These are phyloP conservation scores for Drosophila meridionalis DNA, from an alignment of 2,888 invertebrate species.

Conservation along the genomic window DNA sequence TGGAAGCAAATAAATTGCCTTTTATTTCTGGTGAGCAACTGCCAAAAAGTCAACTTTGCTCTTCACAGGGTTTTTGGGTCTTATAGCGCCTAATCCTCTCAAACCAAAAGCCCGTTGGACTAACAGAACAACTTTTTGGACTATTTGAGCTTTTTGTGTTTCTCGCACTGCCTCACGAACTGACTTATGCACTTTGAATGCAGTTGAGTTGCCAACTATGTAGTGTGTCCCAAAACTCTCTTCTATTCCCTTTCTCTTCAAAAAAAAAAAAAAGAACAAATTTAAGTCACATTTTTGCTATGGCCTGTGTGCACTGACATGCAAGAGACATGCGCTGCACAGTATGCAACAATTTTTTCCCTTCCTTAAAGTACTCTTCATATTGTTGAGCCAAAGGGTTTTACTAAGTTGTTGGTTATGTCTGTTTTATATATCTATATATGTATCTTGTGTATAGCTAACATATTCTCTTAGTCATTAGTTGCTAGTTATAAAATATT, in stretches of 20 bases:
- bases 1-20: conserved; percentile 54
- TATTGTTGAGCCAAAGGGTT: fast-evolving
- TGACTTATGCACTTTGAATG: conserved; percentile 76
- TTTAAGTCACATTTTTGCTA: conserved; percentile 67
- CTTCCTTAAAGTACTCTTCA: not conserved
- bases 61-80: conserved; percentile 14
- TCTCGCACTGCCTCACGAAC: conserved; percentile 51
- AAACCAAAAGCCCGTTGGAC: conserved; percentile 15
- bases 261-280: conserved; percentile 48
- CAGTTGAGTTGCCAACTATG: conserved; percentile 69
- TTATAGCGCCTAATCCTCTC: conserved; percentile 4
- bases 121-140: conserved; percentile 45
- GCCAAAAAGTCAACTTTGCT: conserved; percentile 48
- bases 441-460: not conserved
- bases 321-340: conserved; percentile 48
- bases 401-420: not conserved
- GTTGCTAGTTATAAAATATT: too few species aligned
- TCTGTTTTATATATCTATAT: not conserved
- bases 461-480: not conserved
- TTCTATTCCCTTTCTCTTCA: not conserved
- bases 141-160: conserved; percentile 30
- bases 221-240: conserved; percentile 5
- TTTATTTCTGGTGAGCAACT: conserved; percentile 42
- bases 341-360: conserved; percentile 29
- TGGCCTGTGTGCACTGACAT: conserved; percentile 40